Conservation (phyloP, 1,140 invertebrate genomes). For the Zaprionus gabonicus region DNA sequence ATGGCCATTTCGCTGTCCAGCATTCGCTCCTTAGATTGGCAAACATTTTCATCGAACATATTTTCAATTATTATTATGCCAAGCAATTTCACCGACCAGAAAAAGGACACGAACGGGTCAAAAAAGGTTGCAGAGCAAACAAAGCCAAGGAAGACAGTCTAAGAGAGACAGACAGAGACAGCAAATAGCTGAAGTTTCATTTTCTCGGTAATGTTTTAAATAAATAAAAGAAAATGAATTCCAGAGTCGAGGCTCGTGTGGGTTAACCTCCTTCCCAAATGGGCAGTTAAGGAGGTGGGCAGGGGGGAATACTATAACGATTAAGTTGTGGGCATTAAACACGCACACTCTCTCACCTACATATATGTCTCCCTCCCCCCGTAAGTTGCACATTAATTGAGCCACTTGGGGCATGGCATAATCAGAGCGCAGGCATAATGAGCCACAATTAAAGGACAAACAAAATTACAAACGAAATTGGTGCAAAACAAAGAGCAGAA, state of each 20-base stretch:
- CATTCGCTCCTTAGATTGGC: conserved; percentile 24
- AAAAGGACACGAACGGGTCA: conserved; percentile 5
- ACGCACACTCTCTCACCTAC: conserved; percentile 27
- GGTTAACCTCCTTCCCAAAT: not conserved
- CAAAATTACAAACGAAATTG: conserved; percentile 66
- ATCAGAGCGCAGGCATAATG: conserved; percentile 78
- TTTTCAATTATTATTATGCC: conserved; percentile 71
- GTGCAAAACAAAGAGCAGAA: conserved; percentile 31
- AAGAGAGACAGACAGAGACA: not conserved
- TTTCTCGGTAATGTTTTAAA: conserved; percentile 34
- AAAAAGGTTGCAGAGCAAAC: conserved; percentile 6
- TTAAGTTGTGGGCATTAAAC: conserved; percentile 43
- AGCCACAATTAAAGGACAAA: conserved; percentile 80
- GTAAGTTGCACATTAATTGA: conserved; percentile 66
- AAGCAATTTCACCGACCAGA: conserved; percentile 40
- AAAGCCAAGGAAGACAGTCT: not conserved
- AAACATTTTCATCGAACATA: conserved; percentile 66
- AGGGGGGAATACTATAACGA: conserved; percentile 13
- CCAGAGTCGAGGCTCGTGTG: not conserved
- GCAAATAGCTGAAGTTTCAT: conserved; percentile 25
- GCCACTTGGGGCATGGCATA: conserved; percentile 74
- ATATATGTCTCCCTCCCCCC: not conserved
- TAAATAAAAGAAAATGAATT: conserved; percentile 42
- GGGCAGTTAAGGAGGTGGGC: too few species aligned
- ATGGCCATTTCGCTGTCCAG: conserved; percentile 46